Conservation (phyloP, 1,140 invertebrate genomes). For the Megathymus violae region DNA sequence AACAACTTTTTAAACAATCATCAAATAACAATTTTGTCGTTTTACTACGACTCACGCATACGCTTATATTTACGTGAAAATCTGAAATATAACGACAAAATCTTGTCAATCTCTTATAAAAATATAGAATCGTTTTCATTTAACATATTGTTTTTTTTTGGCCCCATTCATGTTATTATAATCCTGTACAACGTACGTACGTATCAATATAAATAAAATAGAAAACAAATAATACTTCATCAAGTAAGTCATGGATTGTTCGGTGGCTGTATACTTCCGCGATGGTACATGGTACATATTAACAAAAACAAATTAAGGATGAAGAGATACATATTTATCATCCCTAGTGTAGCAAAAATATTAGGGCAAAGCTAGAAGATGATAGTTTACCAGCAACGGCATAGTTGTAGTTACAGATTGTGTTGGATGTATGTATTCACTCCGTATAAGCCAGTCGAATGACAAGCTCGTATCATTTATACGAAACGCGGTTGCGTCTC, state of each 20-base stretch:
- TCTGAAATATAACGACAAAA: conserved; percentile 2
- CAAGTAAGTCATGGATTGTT: not conserved
- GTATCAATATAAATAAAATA: not conserved
- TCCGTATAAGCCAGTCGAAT: too few species aligned
- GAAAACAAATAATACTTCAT: not conserved
- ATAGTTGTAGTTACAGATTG: too few species aligned
- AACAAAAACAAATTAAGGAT: too few species aligned
- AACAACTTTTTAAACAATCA: conserved; percentile 8
- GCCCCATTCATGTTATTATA: not conserved
- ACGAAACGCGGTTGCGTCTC: too few species aligned
- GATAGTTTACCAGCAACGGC: too few species aligned
- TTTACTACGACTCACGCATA: not conserved
- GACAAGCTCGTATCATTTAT: too few species aligned
- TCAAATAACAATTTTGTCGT: not conserved
- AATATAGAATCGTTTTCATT: conserved; percentile 20
- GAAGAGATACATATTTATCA: too few species aligned
- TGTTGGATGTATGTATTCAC: too few species aligned
- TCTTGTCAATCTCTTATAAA: conserved; percentile 14
- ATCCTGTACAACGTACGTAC: too few species aligned
- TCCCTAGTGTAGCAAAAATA: too few species aligned
- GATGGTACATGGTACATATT: too few species aligned
- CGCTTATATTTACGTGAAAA: conserved; percentile 20
- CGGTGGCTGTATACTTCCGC: not conserved
- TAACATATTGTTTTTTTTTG: conserved; percentile 11
- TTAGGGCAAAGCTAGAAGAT: too few species aligned